Evolutionary conservation across 2,888 invertebrate genomes (phyloP).

Genomic region (Philaethria dido): DNA sequence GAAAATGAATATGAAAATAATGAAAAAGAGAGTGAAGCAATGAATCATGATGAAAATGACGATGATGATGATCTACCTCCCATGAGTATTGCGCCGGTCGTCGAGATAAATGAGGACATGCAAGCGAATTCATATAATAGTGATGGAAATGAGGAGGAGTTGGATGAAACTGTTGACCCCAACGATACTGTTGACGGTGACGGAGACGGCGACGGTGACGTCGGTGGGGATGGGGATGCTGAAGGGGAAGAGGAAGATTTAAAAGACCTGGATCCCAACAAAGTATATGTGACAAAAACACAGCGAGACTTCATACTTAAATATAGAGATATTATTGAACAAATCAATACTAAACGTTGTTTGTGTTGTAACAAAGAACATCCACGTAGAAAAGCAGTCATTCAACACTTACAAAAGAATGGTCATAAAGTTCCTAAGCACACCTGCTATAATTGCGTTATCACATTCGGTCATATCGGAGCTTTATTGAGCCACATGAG

Average conservation of each 20-base stretch:
- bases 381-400: slow-evolving; percentile 79
- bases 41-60: slow-evolving; percentile 60
- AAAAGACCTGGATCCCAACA: slow-evolving; percentile 69
- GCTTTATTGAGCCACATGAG: slow-evolving; percentile 81
- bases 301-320: slow-evolving; percentile 76
- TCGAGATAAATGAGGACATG: slow-evolving; percentile 78
- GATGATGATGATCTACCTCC: slow-evolving; percentile 70
- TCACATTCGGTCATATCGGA: slow-evolving; percentile 82
- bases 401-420: slow-evolving; percentile 81
- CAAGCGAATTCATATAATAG: slow-evolving; percentile 67
- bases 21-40: slow-evolving; percentile 55
- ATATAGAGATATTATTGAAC: slow-evolving; percentile 75
- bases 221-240: neutral
- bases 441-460: slow-evolving; percentile 85
- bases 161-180: slow-evolving; percentile 55
- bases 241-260: slow-evolving; percentile 43
- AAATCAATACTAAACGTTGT: slow-evolving; percentile 78
- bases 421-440: slow-evolving; percentile 84
- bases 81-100: slow-evolving; percentile 65
- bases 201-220: slow-evolving; percentile 4
- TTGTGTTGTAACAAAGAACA: slow-evolving; percentile 77
- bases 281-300: slow-evolving; percentile 70
- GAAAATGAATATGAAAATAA: slow-evolving; percentile 54
- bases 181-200: slow-evolving; percentile 63
- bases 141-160: slow-evolving; percentile 64